Conservation (phyloP, 2,888 invertebrate species). For the Lymantria monacha region DNA sequence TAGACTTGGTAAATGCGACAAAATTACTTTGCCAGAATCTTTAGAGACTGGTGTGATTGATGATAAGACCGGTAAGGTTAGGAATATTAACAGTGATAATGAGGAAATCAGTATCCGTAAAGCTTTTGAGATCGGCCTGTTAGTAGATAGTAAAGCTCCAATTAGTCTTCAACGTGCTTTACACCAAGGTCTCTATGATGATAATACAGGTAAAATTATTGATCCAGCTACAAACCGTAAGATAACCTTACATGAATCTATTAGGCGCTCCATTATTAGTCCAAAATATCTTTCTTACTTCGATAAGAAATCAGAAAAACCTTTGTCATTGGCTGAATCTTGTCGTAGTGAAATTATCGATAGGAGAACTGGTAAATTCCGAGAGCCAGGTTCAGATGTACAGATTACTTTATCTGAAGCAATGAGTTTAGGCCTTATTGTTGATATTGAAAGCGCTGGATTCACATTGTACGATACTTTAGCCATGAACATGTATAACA, state of each 20-base stretch:
- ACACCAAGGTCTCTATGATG: conserved; percentile 93
- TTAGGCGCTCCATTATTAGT: conserved; percentile 90
- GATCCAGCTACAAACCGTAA: conserved; percentile 90
- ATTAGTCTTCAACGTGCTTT: conserved; percentile 92
- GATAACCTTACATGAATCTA: conserved; percentile 92
- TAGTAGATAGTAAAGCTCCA: conserved; percentile 91
- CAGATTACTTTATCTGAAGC: conserved; percentile 88
- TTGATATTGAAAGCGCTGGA: conserved; percentile 92
- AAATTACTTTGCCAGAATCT: conserved; percentile 90
- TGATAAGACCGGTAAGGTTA: conserved; percentile 86
- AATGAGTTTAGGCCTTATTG: conserved; percentile 88
- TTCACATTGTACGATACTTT: conserved; percentile 91
- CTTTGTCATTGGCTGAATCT: conserved; percentile 89
- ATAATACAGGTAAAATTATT: conserved; percentile 89
- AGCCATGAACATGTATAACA: conserved; percentile 90
- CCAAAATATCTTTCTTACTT: conserved; percentile 91
- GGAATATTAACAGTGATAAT: conserved; percentile 85
- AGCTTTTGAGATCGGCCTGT: conserved; percentile 90
- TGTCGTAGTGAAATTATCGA: conserved; percentile 91
- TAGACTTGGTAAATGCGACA: conserved; percentile 88
- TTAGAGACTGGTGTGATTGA: conserved; percentile 89
- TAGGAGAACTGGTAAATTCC: conserved; percentile 89
- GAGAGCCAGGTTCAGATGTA: conserved; percentile 85
- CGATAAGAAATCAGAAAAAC: conserved; percentile 87
- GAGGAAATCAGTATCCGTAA: conserved; percentile 87